Percentiles rank a stretch among this genome's conserved stretches.
These are phyloP conservation scores for Glandiceps talaboti DNA, from an alignment of 53 echinoderm and acorn worm genomes.

Conservation along the genomic window DNA sequence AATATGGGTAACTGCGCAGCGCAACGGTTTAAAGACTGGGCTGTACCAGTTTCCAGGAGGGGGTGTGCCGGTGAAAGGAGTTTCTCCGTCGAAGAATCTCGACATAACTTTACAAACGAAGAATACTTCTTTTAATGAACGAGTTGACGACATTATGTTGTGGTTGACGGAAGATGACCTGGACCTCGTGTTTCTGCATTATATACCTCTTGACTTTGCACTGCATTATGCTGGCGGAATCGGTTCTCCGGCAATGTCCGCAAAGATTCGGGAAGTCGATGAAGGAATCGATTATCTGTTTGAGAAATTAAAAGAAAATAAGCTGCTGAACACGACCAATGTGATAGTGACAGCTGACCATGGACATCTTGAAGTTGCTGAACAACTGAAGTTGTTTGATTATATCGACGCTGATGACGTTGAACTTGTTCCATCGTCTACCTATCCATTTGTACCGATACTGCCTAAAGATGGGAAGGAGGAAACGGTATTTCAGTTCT, in stretches of 20 bases:
- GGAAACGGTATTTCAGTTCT: too few species aligned
- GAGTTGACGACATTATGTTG: slow-evolving; percentile 56
- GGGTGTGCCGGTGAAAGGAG: slow-evolving; percentile 57
- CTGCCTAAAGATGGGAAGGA: slow-evolving; percentile 36
- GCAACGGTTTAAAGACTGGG: slow-evolving; percentile 54
- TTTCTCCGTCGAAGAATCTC: slow-evolving; percentile 40
- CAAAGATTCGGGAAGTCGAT: slow-evolving; percentile 31
- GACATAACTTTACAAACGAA: slow-evolving; percentile 37
- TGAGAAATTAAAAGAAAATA: slow-evolving; percentile 26
- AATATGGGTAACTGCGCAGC: slow-evolving; percentile 77
- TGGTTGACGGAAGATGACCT: slow-evolving; percentile 73
- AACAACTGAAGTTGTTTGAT: slow-evolving; percentile 47
- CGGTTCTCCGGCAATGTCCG: slow-evolving; percentile 27
- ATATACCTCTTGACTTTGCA: slow-evolving; percentile 52
- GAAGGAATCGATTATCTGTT: too few species aligned
- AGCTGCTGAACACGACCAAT: slow-evolving; percentile 32
- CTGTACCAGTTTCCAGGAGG: slow-evolving; percentile 74
- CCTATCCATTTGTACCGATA: slow-evolving; percentile 52
- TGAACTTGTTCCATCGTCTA: slow-evolving; percentile 47
- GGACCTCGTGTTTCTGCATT: slow-evolving; percentile 73
- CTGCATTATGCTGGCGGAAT: slow-evolving; percentile 65
- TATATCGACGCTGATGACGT: slow-evolving; percentile 53
- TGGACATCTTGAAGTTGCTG: slow-evolving; percentile 32
- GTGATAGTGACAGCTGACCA: slow-evolving; percentile 66
- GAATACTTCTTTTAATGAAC: slow-evolving; percentile 36